Evolutionary conservation across 1,140 invertebrate species (phyloP).

Genomic region (Phymastichus coffea): DNA sequence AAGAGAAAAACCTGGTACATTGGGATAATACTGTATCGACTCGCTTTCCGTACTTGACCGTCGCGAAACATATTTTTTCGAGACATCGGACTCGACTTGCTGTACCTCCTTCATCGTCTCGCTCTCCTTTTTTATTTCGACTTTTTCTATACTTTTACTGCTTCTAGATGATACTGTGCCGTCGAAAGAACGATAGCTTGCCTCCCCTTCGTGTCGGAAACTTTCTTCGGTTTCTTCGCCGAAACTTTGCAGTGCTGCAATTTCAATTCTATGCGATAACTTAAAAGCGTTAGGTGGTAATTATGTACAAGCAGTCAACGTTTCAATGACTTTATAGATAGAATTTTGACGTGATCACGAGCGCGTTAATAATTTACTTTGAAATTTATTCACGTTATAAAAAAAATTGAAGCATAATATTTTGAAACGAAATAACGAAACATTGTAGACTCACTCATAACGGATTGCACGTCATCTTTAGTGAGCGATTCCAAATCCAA

Average conservation of each 20-base stretch:
- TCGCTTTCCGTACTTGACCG: background rate
- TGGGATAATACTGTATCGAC: background rate
- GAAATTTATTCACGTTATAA: no score
- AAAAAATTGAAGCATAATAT: background rate
- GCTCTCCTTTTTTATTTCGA: background rate
- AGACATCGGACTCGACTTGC: background rate
- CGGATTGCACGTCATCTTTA: slow-evolving; percentile 34
- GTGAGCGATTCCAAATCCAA: slow-evolving; percentile 41
- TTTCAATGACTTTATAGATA: no score
- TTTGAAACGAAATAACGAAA: no score
- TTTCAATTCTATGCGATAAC: no score
- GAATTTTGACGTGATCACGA: no score
- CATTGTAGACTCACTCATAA: slow-evolving; percentile 19
- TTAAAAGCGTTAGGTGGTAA: no score
- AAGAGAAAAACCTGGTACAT: slow-evolving; percentile 41
- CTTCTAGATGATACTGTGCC: background rate
- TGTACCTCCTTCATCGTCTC: background rate
- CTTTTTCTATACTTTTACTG: background rate
- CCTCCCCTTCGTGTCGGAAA: slow-evolving; percentile 3
- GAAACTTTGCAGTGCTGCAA: slow-evolving; percentile 14
- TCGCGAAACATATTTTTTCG: background rate
- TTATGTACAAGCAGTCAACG: no score
- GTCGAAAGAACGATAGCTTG: no score
- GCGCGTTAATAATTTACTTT: no score
- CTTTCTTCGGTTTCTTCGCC: slow-evolving; percentile 7